These are phyloP conservation scores for Poecilia wingei DNA, from an alignment of 2,797 vertebrate genomes.

Conservation along the genomic window DNA sequence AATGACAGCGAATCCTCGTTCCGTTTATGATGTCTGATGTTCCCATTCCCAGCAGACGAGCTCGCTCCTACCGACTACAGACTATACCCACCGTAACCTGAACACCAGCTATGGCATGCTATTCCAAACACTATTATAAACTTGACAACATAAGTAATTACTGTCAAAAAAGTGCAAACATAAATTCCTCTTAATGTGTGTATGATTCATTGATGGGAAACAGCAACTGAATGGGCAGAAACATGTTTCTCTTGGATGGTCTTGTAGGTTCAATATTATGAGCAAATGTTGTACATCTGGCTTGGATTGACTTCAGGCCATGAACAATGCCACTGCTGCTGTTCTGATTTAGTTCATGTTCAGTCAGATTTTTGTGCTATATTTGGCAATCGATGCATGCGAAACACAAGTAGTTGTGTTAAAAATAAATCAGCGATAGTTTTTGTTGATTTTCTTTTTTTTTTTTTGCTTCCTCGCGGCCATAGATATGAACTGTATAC, in stretches of 20 bases:
- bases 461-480: background rate
- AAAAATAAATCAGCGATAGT: background rate
- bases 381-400: background rate
- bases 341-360: constrained; percentile 28
- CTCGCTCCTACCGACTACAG: constrained; percentile 20
- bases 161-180: constrained; percentile 62
- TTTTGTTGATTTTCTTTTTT: background rate
- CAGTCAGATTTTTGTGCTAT: constrained; percentile 21
- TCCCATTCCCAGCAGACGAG: constrained; percentile 21
- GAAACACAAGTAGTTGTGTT: background rate
- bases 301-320: constrained; percentile 37
- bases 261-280: constrained; percentile 58
- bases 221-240: constrained; percentile 54
- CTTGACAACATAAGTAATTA: constrained; percentile 67
- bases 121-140: constrained; percentile 58
- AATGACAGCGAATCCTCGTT: constrained; percentile 44
- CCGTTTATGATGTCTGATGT: constrained; percentile 33
- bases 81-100: constrained; percentile 44
- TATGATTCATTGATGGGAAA: constrained; percentile 72
- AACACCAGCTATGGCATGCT: constrained; percentile 34
- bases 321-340: constrained; percentile 31
- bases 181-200: constrained; percentile 58
- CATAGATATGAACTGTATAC: constrained; percentile 61
- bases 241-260: constrained; percentile 68
- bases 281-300: constrained; percentile 55